These are phyloP conservation scores for Crotalus horridus DNA, from an alignment of 2,113 vertebrate genomes.

Conservation along the genomic window DNA sequence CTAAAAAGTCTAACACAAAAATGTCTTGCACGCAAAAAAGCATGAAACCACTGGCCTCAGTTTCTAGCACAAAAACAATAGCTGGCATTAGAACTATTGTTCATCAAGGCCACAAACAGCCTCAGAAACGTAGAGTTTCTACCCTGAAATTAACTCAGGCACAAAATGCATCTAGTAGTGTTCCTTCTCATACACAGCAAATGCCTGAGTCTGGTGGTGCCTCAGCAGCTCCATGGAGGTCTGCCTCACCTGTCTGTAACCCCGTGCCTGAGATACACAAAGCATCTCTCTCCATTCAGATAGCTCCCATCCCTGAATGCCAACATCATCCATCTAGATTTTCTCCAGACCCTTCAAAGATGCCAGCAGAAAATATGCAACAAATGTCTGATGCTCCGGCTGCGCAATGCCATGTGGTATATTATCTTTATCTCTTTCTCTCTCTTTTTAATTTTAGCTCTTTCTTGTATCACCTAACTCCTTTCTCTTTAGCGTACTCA, in stretches of 20 bases:
- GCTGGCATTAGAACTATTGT: conserved; percentile 56
- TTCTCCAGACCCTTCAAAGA: conserved; percentile 71
- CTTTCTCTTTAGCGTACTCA: conserved; percentile 58
- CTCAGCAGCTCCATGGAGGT: conserved; percentile 51
- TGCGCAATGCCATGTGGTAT: conserved; percentile 73
- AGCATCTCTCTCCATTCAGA: conserved; percentile 79
- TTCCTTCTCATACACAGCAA: conserved; percentile 37
- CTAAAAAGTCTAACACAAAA: conserved; percentile 74
- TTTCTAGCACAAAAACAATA: conserved; percentile 44
- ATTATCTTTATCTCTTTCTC: conserved; percentile 67
- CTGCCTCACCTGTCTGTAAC: conserved; percentile 58
- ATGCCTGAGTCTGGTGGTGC: conserved; percentile 48
- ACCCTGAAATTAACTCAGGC: conserved; percentile 80
- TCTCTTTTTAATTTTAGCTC: conserved; percentile 57
- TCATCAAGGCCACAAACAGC: conserved; percentile 63
- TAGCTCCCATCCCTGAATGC: conserved; percentile 72
- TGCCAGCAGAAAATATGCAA: conserved; percentile 66
- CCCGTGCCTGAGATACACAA: conserved; percentile 69
- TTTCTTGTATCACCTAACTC: conserved; percentile 55
- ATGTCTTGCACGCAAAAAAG: conserved; percentile 72
- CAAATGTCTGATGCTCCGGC: conserved; percentile 66
- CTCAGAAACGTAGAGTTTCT: conserved; percentile 80
- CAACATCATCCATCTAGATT: conserved; percentile 69
- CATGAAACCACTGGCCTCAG: conserved; percentile 59
- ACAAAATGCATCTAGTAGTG: conserved; percentile 43